A percentile compares a stretch with the other conserved stretches of the same genome.
These are phyloP conservation scores for Patella depressa DNA, from an alignment of 2,888 invertebrate genomes.

Conservation along the genomic window DNA sequence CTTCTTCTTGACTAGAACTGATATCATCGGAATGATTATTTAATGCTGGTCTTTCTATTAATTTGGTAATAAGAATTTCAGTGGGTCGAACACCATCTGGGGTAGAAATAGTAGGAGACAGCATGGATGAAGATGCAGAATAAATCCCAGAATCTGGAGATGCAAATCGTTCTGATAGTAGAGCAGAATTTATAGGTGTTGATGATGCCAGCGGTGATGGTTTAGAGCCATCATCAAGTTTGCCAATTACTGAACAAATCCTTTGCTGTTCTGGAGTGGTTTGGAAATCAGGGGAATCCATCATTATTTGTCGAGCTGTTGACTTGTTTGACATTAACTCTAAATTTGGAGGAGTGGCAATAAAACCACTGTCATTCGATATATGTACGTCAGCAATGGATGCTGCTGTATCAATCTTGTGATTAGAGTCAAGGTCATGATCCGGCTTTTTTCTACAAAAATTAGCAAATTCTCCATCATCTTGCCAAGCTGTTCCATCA, in stretches of 20 bases:
- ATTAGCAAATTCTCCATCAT: slow-evolving; percentile 1
- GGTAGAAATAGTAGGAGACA: not conserved
- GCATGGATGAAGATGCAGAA: slow-evolving; percentile 11
- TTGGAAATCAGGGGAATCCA: slow-evolving; percentile 7
- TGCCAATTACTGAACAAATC: not conserved
- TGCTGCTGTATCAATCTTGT: no score
- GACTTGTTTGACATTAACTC: not conserved
- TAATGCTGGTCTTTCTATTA: not conserved
- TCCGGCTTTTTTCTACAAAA: no score
- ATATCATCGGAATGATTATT: no score
- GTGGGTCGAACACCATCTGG: not conserved
- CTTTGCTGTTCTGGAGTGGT: not conserved
- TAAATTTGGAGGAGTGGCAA: not conserved
- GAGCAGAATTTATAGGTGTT: slow-evolving; percentile 17
- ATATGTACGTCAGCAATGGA: not conserved
- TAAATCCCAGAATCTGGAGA: slow-evolving; percentile 22
- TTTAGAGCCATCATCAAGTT: not conserved
- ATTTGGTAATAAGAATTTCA: slow-evolving; percentile 1
- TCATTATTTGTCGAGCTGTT: not conserved
- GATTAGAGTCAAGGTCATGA: no score
- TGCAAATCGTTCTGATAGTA: not conserved
- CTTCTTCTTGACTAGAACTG: no score
- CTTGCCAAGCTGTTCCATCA: slow-evolving; percentile 24
- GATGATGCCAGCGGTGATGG: slow-evolving; percentile 19
- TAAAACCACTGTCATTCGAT: not conserved